phyloP scores from a whole-genome alignment of 2,888 invertebrate genomes.

The Drosophila formosana region DNA sequence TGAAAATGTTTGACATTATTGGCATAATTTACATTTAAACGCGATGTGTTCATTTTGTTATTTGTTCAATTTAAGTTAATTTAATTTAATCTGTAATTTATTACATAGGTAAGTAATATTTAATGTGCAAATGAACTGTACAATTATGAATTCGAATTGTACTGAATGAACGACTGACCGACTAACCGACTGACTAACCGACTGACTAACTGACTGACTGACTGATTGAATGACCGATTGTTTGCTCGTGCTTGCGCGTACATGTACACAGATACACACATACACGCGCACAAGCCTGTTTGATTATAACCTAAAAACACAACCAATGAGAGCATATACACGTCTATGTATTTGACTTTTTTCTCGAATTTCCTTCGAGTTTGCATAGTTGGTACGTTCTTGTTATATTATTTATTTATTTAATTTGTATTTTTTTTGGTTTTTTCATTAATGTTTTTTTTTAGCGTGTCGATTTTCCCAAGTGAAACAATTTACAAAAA shows the following conservation, averaged over 20 bases:
- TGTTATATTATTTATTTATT: conserved; percentile 46
- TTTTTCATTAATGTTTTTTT: conserved; percentile 45
- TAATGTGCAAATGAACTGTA: conserved; percentile 75
- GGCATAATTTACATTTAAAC: conserved; percentile 67
- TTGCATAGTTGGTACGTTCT: conserved; percentile 61
- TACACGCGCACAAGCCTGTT: conserved; percentile 63
- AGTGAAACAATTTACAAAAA: conserved; percentile 78
- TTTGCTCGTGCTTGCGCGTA: conserved; percentile 39
- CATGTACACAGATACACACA: conserved; percentile 29
- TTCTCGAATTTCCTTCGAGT: conserved; percentile 47
- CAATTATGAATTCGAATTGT: conserved; percentile 54
- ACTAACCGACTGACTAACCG: conserved; percentile 20
- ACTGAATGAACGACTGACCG: conserved; percentile 40
- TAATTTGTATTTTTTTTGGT: conserved; percentile 39
- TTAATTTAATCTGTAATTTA: conserved; percentile 29
- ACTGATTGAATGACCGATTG: conserved; percentile 61
- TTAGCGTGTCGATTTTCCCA: conserved; percentile 83
- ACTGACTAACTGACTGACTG: conserved; percentile 34
- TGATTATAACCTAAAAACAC: conserved; percentile 84
- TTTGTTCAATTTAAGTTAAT: conserved; percentile 17
- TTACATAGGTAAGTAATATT: conserved; percentile 33
- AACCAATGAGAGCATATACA: conserved; percentile 85
- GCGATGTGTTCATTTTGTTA: conserved; percentile 18
- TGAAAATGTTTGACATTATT: conserved; percentile 79
- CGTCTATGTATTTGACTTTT: conserved; percentile 76